These are phyloP conservation scores for Eufriesea mexicana DNA, from an alignment of 1,140 invertebrate species.

Conservation along the genomic window DNA sequence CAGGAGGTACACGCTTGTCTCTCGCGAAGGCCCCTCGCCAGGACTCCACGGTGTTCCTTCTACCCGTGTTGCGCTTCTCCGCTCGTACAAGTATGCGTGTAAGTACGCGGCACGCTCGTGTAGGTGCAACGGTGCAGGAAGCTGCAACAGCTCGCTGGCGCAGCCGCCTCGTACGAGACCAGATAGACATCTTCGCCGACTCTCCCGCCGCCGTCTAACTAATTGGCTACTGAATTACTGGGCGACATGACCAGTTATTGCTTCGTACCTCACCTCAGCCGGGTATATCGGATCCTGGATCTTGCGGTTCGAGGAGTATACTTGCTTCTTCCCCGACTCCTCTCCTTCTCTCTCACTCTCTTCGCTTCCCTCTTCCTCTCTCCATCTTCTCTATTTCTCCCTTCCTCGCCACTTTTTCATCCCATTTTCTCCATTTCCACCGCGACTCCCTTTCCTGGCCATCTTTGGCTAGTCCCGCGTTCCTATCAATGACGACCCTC, in stretches of 20 bases:
- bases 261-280: slow-evolving; percentile 69
- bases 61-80: slow-evolving; percentile 22
- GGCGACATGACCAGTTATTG: slow-evolving; percentile 75
- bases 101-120: slow-evolving; percentile 26
- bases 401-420: background rate
- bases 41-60: slow-evolving; percentile 31
- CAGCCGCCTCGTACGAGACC: slow-evolving; percentile 66
- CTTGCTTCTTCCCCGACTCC: slow-evolving; percentile 12
- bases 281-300: slow-evolving; percentile 64
- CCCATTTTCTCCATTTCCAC: background rate
- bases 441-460: too few species aligned
- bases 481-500: slow-evolving; percentile 52
- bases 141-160: slow-evolving; percentile 60
- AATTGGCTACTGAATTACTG: slow-evolving; percentile 79
- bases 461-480: too few species aligned
- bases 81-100: slow-evolving; percentile 17
- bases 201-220: slow-evolving; percentile 73
- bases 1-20: slow-evolving; percentile 56
- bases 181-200: slow-evolving; percentile 75
- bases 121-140: slow-evolving; percentile 67
- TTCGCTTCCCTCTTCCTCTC: background rate
- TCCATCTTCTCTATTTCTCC: background rate
- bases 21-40: slow-evolving; percentile 25
- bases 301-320: slow-evolving; percentile 56
- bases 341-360: background rate